Percentiles rank a stretch among this genome's conserved stretches.
These are phyloP conservation scores for Acleris laterana DNA, from an alignment of 2,888 invertebrate species.

Conservation along the genomic window DNA sequence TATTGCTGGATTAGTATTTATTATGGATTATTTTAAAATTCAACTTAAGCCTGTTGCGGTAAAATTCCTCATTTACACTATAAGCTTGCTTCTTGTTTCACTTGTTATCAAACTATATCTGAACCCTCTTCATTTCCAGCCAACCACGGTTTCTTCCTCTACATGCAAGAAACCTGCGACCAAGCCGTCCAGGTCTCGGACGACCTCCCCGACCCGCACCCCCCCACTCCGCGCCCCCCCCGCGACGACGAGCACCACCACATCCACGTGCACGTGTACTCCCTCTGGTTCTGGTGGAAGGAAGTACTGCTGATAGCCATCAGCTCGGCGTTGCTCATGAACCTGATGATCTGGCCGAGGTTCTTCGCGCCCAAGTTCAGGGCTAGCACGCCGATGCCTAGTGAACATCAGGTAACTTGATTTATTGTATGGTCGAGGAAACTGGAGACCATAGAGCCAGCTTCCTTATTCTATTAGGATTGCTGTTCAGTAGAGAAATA, in stretches of 20 bases:
- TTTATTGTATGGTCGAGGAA: not conserved
- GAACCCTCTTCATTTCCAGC: constrained; percentile 64
- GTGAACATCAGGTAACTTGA: constrained; percentile 42
- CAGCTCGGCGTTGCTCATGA: constrained; percentile 88
- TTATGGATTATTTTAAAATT: too few relatives aligned
- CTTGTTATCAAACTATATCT: not conserved
- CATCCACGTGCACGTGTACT: constrained; percentile 88
- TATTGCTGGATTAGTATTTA: too few relatives aligned
- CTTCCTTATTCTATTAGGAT: too few relatives aligned
- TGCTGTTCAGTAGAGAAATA: too few relatives aligned
- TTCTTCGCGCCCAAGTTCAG: constrained; percentile 65
- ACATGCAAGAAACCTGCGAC: constrained; percentile 82
- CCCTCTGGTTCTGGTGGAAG: constrained; percentile 92
- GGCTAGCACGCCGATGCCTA: constrained; percentile 55
- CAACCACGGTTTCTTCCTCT: constrained; percentile 91
- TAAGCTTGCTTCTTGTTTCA: too few relatives aligned
- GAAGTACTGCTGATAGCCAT: constrained; percentile 91
- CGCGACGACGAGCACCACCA: constrained; percentile 74
- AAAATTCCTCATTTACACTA: too few relatives aligned
- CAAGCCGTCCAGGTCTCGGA: constrained; percentile 70
- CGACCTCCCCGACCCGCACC: constrained; percentile 40
- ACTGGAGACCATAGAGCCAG: too few relatives aligned
- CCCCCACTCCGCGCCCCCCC: constrained; percentile 1
- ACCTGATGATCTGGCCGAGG: constrained; percentile 86
- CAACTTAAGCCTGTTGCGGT: too few relatives aligned